Percentiles rank a stretch among this genome's conserved stretches.
Conservation (phyloP, 1,140 invertebrate genomes). For the Pseudomyrmex sp. region DNA sequence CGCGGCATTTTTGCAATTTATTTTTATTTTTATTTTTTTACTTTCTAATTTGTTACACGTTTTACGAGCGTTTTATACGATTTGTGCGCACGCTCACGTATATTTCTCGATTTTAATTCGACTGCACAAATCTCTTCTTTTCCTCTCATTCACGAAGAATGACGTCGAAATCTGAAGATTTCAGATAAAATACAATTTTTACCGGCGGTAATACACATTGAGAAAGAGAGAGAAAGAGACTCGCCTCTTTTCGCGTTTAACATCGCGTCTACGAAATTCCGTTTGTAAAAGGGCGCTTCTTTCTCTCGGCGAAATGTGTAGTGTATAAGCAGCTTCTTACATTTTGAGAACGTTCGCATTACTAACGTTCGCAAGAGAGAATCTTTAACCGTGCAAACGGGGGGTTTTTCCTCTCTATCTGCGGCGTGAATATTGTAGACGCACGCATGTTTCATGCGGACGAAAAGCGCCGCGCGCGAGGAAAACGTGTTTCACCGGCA, state of each 20-base stretch:
- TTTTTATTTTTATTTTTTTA: not conserved
- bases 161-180: no score
- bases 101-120: no score
- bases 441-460: not conserved
- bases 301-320: no score
- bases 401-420: not conserved
- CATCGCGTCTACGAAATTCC: not conserved
- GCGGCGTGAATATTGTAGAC: not conserved
- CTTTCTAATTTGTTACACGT: constrained; percentile 2
- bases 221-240: no score
- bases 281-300: constrained; percentile 8
- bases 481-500: not conserved
- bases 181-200: no score
- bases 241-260: not conserved
- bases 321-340: constrained; percentile 15
- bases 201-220: no score
- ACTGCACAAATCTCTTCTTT: no score
- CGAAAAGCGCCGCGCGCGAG: not conserved
- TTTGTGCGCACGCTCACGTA: no score
- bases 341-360: not conserved
- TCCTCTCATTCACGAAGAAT: no score
- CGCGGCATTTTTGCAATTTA: not conserved
- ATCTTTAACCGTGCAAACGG: constrained; percentile 19
- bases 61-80: no score
- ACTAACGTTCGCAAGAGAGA: not conserved